Percentiles rank a stretch among this genome's conserved stretches.
These are phyloP conservation scores for Opisthocomus hoazin DNA, from an alignment of 2,113 vertebrate genomes.

Conservation along the genomic window DNA sequence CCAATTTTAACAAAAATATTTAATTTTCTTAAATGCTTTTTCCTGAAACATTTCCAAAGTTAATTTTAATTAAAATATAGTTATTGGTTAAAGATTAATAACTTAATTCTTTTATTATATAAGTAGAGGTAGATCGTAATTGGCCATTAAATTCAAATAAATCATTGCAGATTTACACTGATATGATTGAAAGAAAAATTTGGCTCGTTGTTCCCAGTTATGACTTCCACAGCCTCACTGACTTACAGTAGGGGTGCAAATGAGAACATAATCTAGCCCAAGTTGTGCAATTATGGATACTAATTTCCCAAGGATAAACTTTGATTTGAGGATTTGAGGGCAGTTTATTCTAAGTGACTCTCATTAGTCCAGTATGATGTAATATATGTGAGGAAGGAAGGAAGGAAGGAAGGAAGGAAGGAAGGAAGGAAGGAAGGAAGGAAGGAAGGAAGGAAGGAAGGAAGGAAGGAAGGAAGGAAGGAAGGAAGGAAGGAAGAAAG, in stretches of 20 bases:
- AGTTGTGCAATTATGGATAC: not conserved
- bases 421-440: not conserved
- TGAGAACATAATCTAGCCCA: conserved; percentile 26
- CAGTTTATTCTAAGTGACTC: conserved; percentile 6
- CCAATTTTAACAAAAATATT: not conserved
- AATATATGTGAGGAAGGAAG: not conserved
- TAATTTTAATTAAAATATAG: not conserved
- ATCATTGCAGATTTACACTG: not conserved
- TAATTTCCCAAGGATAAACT: conserved; percentile 7
- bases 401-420: not conserved
- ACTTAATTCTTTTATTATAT: not conserved
- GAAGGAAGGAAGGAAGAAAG: too few relatives aligned
- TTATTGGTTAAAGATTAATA: not conserved
- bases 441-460: fast-evolving
- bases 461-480: too few relatives aligned
- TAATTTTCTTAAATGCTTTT: not conserved
- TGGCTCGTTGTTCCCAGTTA: not conserved
- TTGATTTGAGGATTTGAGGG: conserved; percentile 2
- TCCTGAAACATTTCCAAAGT: not conserved
- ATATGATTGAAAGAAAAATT: conserved; percentile 34
- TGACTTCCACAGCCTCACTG: not conserved
- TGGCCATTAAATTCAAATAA: conserved; percentile 33
- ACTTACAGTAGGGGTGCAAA: not conserved
- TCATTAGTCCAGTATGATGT: not conserved
- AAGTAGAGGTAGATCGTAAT: not conserved